Conservation (phyloP, 2,797 vertebrate species). For the Lophius americanus region DNA sequence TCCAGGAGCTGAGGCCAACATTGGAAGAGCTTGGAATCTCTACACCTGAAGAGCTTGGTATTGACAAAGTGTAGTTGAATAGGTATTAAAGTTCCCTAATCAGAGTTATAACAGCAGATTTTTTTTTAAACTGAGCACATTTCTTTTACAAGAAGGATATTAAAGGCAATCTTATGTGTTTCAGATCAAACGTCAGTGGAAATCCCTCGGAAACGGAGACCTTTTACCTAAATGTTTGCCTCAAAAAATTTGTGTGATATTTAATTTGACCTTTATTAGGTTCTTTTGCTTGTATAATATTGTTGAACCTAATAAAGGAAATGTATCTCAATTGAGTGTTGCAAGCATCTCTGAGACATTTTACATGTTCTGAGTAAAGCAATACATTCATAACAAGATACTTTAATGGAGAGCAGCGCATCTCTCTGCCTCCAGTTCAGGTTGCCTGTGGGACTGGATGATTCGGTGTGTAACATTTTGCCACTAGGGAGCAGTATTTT, state of each 20-base stretch:
- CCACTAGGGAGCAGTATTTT: conserved; percentile 73
- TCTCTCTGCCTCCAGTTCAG: conserved; percentile 16
- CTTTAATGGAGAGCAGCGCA: conserved; percentile 8
- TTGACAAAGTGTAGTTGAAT: conserved; percentile 88
- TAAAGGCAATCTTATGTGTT: conserved; percentile 24
- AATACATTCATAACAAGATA: conserved; percentile 9
- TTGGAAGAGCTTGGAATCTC: conserved; percentile 92
- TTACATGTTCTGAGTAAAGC: conserved; percentile 24
- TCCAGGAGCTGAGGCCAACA: conserved; percentile 93
- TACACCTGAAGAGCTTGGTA: conserved; percentile 93
- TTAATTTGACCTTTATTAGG: conserved; percentile 83
- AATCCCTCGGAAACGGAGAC: conserved; percentile 45
- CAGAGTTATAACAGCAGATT: background rate
- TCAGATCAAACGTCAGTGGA: conserved; percentile 57
- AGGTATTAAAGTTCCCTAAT: conserved; percentile 24
- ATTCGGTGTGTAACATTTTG: conserved; percentile 32
- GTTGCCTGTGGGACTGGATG: conserved; percentile 8
- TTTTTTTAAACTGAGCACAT: background rate
- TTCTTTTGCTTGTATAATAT: conserved; percentile 85
- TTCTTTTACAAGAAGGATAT: background rate
- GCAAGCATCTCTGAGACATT: conserved; percentile 51
- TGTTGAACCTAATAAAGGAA: conserved; percentile 82
- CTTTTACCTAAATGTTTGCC: conserved; percentile 75
- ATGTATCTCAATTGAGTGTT: conserved; percentile 65
- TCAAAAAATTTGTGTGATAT: conserved; percentile 72